Conservation (phyloP, 2,888 invertebrate species). For the Lepidocyrtoides sp. region DNA sequence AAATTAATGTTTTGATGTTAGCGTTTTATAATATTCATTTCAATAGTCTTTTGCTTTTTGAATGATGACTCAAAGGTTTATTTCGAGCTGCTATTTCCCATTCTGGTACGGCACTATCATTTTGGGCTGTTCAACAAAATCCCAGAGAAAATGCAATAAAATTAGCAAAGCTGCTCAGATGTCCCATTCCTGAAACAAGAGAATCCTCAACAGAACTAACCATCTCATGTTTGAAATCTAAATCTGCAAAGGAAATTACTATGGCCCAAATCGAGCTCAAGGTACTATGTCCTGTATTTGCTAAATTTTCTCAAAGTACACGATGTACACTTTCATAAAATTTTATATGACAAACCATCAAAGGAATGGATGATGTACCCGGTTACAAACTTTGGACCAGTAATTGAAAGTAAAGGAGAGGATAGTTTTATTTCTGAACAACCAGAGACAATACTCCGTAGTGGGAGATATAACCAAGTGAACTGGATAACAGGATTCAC, state of each 20-base stretch:
- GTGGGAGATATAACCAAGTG: conserved; percentile 60
- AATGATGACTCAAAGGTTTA: conserved; percentile 11
- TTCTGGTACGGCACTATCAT: conserved; percentile 30
- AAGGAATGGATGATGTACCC: conserved; percentile 43
- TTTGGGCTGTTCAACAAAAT: conserved; percentile 55
- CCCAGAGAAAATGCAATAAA: conserved; percentile 38
- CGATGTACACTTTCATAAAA: too few relatives aligned
- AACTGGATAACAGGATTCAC: conserved; percentile 70
- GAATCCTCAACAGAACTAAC: conserved; percentile 31
- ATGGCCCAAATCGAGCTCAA: conserved; percentile 26
- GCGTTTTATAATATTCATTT: not conserved
- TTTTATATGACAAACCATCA: too few relatives aligned
- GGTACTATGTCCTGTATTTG: not conserved
- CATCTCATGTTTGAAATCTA: conserved; percentile 56
- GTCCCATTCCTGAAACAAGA: conserved; percentile 35
- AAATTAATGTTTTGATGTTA: not conserved
- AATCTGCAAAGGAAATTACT: conserved; percentile 51
- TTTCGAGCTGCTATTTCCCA: conserved; percentile 64
- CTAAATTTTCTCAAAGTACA: too few relatives aligned
- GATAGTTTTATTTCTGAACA: conserved; percentile 46
- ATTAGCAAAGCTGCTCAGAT: conserved; percentile 30
- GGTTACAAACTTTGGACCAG: conserved; percentile 21
- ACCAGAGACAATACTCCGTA: not conserved
- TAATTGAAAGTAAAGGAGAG: conserved; percentile 5
- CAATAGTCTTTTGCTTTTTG: not conserved